Evolutionary conservation across 2,888 invertebrate genomes (phyloP).

Genomic region (Tetramorium bicarinatum): DNA sequence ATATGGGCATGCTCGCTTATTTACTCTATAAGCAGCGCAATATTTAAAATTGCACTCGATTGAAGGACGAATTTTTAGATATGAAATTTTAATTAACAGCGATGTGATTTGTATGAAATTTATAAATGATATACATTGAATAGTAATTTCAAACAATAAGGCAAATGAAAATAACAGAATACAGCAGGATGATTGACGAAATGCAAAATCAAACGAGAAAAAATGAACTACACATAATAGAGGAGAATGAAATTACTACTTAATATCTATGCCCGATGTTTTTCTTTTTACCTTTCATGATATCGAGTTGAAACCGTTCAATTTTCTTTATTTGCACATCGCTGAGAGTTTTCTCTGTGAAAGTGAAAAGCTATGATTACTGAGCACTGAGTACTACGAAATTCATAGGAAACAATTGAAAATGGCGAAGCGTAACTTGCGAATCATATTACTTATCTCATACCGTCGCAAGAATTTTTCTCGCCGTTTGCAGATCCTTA

Average conservation of each 20-base stretch:
- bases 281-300: not conserved
- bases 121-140: not conserved
- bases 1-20: not conserved
- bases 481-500: slow-evolving; percentile 19
- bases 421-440: not conserved
- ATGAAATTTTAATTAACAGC: not conserved
- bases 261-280: not conserved
- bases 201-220: not conserved
- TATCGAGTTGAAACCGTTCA: not conserved
- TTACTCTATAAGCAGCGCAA: not conserved
- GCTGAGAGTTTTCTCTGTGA: not conserved
- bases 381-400: not conserved
- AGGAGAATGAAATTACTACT: not conserved
- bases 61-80: not conserved
- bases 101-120: not conserved
- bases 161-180: not conserved
- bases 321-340: not conserved
- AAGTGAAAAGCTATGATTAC: slow-evolving; percentile 16
- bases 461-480: not conserved
- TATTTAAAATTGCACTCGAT: slow-evolving; percentile 4
- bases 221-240: not conserved
- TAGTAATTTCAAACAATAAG: not conserved
- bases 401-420: slow-evolving; percentile 7
- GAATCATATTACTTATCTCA: not conserved
- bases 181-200: not conserved